phyloP scores from a whole-genome alignment of 2,888 invertebrate genomes.

The Leucophenga maculata region DNA sequence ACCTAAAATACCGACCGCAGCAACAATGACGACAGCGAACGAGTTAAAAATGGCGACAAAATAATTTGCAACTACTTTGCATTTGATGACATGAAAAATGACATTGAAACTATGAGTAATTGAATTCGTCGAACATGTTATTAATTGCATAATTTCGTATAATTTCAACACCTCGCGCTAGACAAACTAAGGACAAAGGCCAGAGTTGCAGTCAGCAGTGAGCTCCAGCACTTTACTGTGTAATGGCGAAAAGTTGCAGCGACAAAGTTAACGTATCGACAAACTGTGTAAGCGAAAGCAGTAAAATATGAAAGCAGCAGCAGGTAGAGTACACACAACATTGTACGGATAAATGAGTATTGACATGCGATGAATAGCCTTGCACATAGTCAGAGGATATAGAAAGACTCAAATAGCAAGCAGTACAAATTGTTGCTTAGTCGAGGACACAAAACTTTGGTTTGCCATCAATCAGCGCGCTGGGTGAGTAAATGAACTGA shows the following conservation, averaged over 20 bases:
- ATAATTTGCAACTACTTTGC: neutral
- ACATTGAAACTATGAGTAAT: constrained; percentile 23
- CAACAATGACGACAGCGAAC: neutral
- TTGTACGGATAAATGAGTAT: neutral
- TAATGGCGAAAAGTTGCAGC: neutral
- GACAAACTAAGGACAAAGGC: neutral
- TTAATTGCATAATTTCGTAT: constrained; percentile 51
- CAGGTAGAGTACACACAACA: neutral
- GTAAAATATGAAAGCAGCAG: neutral
- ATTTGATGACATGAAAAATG: constrained; percentile 30
- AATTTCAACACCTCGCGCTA: constrained; percentile 48
- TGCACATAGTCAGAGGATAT: neutral
- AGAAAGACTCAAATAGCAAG: neutral
- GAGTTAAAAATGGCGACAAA: neutral
- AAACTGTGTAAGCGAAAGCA: neutral
- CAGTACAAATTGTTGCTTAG: constrained; percentile 37
- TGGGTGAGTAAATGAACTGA: constrained; percentile 14
- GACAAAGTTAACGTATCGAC: too few species aligned
- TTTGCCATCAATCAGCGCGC: constrained; percentile 57
- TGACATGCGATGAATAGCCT: constrained; percentile 17
- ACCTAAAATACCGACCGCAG: neutral
- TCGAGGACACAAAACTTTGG: constrained; percentile 3
- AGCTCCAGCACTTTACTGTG: neutral
- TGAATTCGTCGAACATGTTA: constrained; percentile 32
- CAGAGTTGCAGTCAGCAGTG: neutral